Percentiles rank a stretch among this genome's conserved stretches.
Conservation (phyloP, 2,888 invertebrate species). For the Leptothorax acervorum region DNA sequence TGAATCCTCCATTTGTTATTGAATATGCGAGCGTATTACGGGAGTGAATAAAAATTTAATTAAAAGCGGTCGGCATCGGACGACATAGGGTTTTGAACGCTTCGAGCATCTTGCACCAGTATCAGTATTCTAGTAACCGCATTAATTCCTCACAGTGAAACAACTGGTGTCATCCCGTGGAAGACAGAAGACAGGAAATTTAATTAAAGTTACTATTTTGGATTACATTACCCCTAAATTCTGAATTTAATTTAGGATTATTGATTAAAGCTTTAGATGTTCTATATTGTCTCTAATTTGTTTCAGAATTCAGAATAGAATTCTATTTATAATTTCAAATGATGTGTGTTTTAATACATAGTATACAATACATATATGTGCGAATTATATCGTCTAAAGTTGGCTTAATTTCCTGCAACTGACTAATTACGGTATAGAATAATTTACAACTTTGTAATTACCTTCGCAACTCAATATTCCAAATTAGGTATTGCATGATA, state of each 20-base stretch:
- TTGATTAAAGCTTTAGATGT: neutral
- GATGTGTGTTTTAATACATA: neutral
- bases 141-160: conserved; percentile 15
- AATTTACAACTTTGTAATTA: neutral
- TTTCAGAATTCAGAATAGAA: neutral
- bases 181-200: neutral
- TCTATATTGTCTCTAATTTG: neutral
- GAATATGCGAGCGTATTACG: conserved; percentile 11
- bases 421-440: neutral
- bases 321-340: neutral
- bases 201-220: conserved; percentile 39
- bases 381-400: neutral
- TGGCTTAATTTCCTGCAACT: neutral
- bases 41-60: conserved; percentile 36
- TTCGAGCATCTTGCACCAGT: conserved; percentile 21
- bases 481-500: neutral
- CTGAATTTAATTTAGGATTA: conserved; percentile 3
- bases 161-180: conserved; percentile 23
- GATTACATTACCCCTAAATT: neutral
- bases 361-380: neutral
- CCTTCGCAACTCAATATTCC: neutral
- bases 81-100: conserved; percentile 6
- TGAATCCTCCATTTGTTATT: neutral
- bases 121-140: conserved; percentile 23
- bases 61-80: conserved; percentile 2